Evolutionary conservation across 2,113 vertebrate species (phyloP), one percentile per base, ranked within the genome.

Genomic region (Festucalex cinctus): DNA sequence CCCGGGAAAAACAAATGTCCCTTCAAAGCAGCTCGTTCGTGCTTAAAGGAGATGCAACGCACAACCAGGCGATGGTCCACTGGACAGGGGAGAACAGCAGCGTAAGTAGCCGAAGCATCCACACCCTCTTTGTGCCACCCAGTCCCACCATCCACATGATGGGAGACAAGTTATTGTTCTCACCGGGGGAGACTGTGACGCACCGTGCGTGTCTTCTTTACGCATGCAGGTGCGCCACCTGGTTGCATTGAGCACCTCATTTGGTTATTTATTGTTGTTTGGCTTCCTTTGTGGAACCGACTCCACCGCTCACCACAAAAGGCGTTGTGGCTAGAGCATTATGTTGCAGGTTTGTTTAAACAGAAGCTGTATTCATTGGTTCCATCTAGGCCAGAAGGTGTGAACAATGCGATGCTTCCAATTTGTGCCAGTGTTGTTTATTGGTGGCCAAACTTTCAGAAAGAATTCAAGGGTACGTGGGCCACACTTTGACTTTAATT

Each of bases 21-120:
- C 91, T 97, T 63, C 82, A 94, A 87, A 98, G 95, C 93, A 95
- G 94, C 83, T 97, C 96, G 57, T 98, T 98, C 92, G 95, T 98
- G 83, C 94, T 98, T 67, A 95, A 94, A 79, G 96, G 96, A 68
- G 96, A 98, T 88, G 94, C 96, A 66, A 94, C 95, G 41, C 96
- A 98, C 92, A 98, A 98, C 91, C 96, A 98, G 91, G 96, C 96
- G 85, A 98, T 98, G 95, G 96, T 98, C 85, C 96, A 98, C 92
- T 98, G 96, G 96, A 98, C 96, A 26, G 96, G 96, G 63, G 94
- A 97, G 85, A 97, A 98, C 92, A 98, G 96, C 94, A 97, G 96
- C 87, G 96, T 98, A 81, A 98, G 96, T 98, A 88, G 12, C 64
- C 32, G 22, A 24, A 19, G 44, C 44, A 5, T 35, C 24, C 19